Evolutionary conservation across 2,113 vertebrate genomes (phyloP).

Genomic region (Leptosomus discolor): DNA sequence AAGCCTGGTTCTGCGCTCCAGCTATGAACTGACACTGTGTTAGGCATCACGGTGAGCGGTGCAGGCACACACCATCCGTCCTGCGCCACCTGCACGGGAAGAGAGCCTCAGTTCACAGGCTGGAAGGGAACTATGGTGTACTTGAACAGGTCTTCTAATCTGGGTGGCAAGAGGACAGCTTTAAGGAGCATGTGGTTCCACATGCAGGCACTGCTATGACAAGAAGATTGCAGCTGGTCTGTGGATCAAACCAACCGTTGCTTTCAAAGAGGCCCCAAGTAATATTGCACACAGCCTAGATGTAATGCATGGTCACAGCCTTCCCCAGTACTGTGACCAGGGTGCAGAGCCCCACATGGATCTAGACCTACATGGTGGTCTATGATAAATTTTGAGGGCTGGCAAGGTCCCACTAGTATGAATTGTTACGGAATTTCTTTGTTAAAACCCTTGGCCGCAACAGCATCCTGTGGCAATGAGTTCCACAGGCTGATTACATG

Average conservation of each 20-base stretch:
- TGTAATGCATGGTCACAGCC: neutral
- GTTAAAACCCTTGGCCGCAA: neutral
- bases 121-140: neutral
- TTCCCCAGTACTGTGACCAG: neutral
- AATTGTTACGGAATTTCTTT: neutral
- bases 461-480: neutral
- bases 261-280: neutral
- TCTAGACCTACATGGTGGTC: neutral
- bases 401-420: neutral
- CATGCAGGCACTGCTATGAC: neutral
- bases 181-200: neutral
- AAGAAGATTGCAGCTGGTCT: neutral
- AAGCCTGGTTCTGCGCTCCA: neutral
- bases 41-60: neutral
- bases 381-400: neutral
- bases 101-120: neutral
- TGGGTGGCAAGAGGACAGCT: neutral
- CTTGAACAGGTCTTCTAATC: neutral
- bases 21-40: neutral
- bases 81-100: neutral
- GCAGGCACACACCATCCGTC: neutral
- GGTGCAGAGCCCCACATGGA: neutral
- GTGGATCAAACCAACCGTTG: neutral
- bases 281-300: neutral
- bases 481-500: neutral